Evolutionary conservation across 2,888 invertebrate genomes (phyloP).

Genomic region (Stenolophus ochropezus): DNA sequence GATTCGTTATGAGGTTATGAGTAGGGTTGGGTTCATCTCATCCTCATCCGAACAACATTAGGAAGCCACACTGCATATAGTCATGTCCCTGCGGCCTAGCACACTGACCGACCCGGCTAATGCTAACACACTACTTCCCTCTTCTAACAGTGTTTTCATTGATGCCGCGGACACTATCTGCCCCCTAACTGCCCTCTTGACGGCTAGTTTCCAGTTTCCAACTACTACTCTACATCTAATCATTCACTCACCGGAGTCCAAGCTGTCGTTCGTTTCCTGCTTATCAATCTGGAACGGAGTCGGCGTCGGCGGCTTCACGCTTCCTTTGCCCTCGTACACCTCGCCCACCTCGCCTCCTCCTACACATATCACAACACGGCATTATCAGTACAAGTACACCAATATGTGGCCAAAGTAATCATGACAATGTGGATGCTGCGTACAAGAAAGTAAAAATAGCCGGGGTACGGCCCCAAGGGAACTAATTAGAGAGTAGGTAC

Average conservation of each 20-base stretch:
- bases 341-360: too few relatives aligned
- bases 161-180: constrained; percentile 60
- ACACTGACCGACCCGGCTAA: constrained; percentile 61
- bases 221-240: background rate
- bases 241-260: constrained; percentile 36
- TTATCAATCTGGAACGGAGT: constrained; percentile 34
- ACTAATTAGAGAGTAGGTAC: constrained; percentile 66
- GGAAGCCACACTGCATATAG: constrained; percentile 53
- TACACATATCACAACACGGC: too few relatives aligned
- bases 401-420: too few relatives aligned
- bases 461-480: constrained; percentile 64
- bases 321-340: background rate
- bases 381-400: too few relatives aligned
- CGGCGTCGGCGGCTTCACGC: too few relatives aligned
- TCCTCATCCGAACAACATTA: background rate
- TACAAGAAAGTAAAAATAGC: constrained; percentile 62
- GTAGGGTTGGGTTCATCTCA: background rate
- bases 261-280: constrained; percentile 40
- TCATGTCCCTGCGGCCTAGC: constrained; percentile 51
- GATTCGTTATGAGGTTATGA: background rate
- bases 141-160: constrained; percentile 63
- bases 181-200: constrained; percentile 38
- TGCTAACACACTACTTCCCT: constrained; percentile 64
- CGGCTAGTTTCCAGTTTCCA: background rate
- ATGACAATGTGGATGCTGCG: constrained; percentile 20